These are phyloP conservation scores for Tridacna crocea DNA, from an alignment of 2,888 invertebrate species.

Conservation along the genomic window DNA sequence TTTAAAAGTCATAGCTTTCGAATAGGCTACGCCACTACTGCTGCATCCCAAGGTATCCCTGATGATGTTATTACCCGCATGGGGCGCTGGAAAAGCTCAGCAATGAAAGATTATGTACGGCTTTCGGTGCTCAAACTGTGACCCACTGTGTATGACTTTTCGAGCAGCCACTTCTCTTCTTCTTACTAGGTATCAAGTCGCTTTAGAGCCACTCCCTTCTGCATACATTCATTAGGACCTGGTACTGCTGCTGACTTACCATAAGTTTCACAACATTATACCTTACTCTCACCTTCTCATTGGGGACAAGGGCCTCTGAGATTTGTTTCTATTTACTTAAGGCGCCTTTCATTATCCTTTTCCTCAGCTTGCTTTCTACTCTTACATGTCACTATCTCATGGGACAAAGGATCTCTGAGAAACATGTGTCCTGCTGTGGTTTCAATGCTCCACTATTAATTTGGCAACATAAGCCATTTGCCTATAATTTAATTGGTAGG, in stretches of 20 bases:
- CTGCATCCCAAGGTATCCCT: background rate
- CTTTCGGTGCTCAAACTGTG: background rate
- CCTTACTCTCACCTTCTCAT: too few species aligned
- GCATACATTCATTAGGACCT: background rate
- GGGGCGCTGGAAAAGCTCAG: background rate
- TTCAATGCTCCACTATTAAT: too few species aligned
- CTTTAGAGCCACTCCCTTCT: background rate
- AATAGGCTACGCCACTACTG: conserved; percentile 17
- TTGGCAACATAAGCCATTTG: too few species aligned
- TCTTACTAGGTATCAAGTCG: background rate
- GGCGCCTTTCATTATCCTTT: background rate
- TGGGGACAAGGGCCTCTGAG: conserved; percentile 13
- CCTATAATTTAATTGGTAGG: too few species aligned
- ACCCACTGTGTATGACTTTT: background rate
- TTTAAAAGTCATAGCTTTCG: conserved; percentile 37
- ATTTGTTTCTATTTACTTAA: too few species aligned
- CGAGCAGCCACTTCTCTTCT: background rate
- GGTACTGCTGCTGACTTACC: too few species aligned
- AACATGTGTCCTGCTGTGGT: too few species aligned
- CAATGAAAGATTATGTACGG: background rate
- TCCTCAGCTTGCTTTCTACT: background rate
- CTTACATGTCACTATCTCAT: background rate
- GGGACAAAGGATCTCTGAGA: conserved; percentile 2
- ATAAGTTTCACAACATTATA: too few species aligned
- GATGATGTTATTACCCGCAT: background rate